A percentile compares a stretch with the other conserved stretches of the same genome.
Conservation (phyloP, 2,888 invertebrate species). For the Coronaproctus castanopsis region DNA sequence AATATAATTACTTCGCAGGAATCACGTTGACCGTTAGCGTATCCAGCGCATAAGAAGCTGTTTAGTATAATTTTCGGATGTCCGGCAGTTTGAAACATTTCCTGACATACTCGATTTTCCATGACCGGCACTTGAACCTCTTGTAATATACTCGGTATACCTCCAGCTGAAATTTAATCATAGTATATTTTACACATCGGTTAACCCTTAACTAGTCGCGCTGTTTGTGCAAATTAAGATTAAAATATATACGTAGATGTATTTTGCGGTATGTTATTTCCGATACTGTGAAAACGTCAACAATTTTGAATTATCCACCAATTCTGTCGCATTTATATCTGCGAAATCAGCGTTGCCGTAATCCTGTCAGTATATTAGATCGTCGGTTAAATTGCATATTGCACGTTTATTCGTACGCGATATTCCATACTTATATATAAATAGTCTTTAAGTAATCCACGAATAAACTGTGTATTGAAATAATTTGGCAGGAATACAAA, state of each 20-base stretch:
- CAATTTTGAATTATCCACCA: slow-evolving; percentile 5
- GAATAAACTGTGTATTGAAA: too few species aligned
- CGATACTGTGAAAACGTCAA: slow-evolving; percentile 5
- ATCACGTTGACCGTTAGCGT: slow-evolving; percentile 76
- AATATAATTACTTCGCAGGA: slow-evolving; percentile 67
- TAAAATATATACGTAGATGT: neutral
- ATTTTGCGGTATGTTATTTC: too few species aligned
- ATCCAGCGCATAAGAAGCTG: slow-evolving; percentile 80
- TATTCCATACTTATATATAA: too few species aligned
- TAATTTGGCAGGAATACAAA: too few species aligned
- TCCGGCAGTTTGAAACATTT: slow-evolving; percentile 80
- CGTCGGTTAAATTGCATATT: too few species aligned
- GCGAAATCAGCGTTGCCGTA: too few species aligned
- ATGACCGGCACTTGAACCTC: slow-evolving; percentile 81
- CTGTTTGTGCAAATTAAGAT: neutral
- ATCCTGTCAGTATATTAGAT: too few species aligned
- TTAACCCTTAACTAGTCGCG: neutral
- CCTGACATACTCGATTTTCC: slow-evolving; percentile 75
- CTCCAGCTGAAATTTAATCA: slow-evolving; percentile 35
- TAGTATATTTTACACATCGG: slow-evolving; percentile 2
- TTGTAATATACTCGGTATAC: slow-evolving; percentile 70
- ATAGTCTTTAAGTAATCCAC: too few species aligned
- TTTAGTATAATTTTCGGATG: slow-evolving; percentile 68
- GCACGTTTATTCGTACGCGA: too few species aligned
- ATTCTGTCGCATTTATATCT: slow-evolving; percentile 7